These are phyloP conservation scores for Pediacus dermestoides DNA, from an alignment of 2,888 invertebrate species.

Conservation along the genomic window DNA sequence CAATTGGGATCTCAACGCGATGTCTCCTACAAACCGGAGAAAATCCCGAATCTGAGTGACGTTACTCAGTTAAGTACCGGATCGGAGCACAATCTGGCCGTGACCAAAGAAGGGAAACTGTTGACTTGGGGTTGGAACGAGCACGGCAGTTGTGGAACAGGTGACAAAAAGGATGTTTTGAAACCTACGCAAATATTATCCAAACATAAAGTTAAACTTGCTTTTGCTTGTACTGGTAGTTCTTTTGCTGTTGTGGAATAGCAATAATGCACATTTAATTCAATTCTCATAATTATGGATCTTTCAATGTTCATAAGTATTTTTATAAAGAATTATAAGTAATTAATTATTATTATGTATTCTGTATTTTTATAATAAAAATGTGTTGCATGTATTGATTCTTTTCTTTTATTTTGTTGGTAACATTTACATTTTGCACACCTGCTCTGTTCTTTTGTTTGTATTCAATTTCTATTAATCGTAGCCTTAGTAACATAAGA, in stretches of 20 bases:
- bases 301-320: slow-evolving; percentile 40
- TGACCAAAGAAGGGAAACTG: slow-evolving; percentile 61
- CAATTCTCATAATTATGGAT: slow-evolving; percentile 31
- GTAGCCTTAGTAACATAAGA: slow-evolving; percentile 18
- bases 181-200: slow-evolving; percentile 48
- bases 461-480: slow-evolving; percentile 22
- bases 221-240: slow-evolving; percentile 54
- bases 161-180: slow-evolving; percentile 50
- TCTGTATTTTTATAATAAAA: slow-evolving; percentile 49
- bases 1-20: slow-evolving; percentile 62
- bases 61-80: slow-evolving; percentile 64
- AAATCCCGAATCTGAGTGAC: slow-evolving; percentile 52
- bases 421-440: slow-evolving; percentile 12
- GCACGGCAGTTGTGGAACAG: slow-evolving; percentile 79
- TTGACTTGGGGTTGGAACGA: slow-evolving; percentile 90
- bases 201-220: slow-evolving; percentile 40
- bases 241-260: slow-evolving; percentile 53
- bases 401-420: slow-evolving; percentile 21
- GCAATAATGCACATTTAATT: slow-evolving; percentile 27
- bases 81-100: slow-evolving; percentile 75
- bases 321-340: slow-evolving; percentile 41
- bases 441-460: slow-evolving; percentile 29
- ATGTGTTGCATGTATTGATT: slow-evolving; percentile 38
- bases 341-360: slow-evolving; percentile 40
- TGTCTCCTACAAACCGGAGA: slow-evolving; percentile 50